Evolutionary conservation across 1,140 invertebrate species (phyloP).

Genomic region (Drosophila ercepeae): DNA sequence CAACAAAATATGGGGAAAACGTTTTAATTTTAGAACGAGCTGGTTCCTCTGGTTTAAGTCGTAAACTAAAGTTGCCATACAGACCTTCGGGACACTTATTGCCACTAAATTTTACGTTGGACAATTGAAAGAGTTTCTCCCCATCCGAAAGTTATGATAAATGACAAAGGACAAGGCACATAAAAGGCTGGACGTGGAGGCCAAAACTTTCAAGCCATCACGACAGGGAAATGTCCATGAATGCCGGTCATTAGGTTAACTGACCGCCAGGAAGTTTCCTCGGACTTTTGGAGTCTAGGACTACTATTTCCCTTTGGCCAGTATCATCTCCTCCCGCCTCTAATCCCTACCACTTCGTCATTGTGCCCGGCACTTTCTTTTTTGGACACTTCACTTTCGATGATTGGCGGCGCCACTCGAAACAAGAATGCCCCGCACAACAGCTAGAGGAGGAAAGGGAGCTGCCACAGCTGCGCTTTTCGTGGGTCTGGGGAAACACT

Average conservation of each 20-base stretch:
- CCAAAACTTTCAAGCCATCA: conserved; percentile 34
- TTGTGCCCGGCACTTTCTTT: conserved; percentile 61
- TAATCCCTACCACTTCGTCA: conserved; percentile 33
- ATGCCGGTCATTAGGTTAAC: conserved; percentile 79
- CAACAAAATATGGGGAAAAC: conserved; percentile 35
- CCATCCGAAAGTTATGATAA: conserved; percentile 52
- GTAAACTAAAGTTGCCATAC: conserved; percentile 37
- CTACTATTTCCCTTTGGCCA: neutral
- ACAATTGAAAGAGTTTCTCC: conserved; percentile 68
- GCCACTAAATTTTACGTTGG: conserved; percentile 49
- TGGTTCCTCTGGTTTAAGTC: conserved; percentile 28
- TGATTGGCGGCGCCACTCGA: conserved; percentile 67
- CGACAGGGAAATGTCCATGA: conserved; percentile 54
- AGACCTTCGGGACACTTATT: conserved; percentile 31
- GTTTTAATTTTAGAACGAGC: conserved; percentile 66
- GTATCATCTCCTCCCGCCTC: neutral
- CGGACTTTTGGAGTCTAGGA: conserved; percentile 1
- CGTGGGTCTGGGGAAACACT: conserved; percentile 36
- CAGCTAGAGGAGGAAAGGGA: neutral
- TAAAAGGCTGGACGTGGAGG: conserved; percentile 41
- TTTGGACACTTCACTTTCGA: conserved; percentile 71
- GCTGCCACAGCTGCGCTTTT: conserved; percentile 68
- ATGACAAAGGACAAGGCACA: conserved; percentile 64
- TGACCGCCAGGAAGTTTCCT: conserved; percentile 70
- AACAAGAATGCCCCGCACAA: conserved; percentile 15